Conservation (phyloP, 2,888 invertebrate genomes). For the Amphipyra tragopoginis region DNA sequence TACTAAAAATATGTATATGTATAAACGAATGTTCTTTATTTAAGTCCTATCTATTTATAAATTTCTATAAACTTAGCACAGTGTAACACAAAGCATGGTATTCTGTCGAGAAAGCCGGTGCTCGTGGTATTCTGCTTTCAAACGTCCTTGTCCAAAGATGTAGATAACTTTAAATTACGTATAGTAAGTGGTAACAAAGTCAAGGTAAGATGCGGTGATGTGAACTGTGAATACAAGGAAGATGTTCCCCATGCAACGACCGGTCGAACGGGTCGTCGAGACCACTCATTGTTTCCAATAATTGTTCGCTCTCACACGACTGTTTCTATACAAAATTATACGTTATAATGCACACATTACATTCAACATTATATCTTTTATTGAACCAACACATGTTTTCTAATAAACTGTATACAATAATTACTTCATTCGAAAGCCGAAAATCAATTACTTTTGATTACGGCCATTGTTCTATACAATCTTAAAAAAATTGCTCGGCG, state of each 20-base stretch:
- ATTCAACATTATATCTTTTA: background rate
- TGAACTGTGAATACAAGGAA: constrained; percentile 41
- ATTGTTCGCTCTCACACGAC: constrained; percentile 51
- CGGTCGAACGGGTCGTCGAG: constrained; percentile 48
- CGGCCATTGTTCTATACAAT: constrained; percentile 20
- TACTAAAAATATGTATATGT: no score
- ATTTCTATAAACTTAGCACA: no score
- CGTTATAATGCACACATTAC: constrained; percentile 20
- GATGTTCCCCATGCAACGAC: constrained; percentile 40
- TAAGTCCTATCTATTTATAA: no score
- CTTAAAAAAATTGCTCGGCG: constrained; percentile 17
- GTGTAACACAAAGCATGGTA: background rate
- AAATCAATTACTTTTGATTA: constrained; percentile 29
- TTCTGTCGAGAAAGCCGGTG: no score
- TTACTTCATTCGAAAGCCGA: constrained; percentile 36
- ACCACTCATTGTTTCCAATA: constrained; percentile 54
- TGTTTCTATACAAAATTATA: constrained; percentile 45
- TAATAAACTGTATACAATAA: constrained; percentile 23
- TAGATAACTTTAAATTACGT: constrained; percentile 27
- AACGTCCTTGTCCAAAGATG: constrained; percentile 22
- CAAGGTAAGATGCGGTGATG: constrained; percentile 44
- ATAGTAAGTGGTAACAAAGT: constrained; percentile 46
- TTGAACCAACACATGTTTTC: constrained; percentile 15
- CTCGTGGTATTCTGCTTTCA: constrained; percentile 9
- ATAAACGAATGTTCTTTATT: no score